Evolutionary conservation across 37 sponge, comb jelly and placozoan genomes (phyloP), one percentile per base, ranked within the genome.

Genomic region (Tethya wilhelma): DNA sequence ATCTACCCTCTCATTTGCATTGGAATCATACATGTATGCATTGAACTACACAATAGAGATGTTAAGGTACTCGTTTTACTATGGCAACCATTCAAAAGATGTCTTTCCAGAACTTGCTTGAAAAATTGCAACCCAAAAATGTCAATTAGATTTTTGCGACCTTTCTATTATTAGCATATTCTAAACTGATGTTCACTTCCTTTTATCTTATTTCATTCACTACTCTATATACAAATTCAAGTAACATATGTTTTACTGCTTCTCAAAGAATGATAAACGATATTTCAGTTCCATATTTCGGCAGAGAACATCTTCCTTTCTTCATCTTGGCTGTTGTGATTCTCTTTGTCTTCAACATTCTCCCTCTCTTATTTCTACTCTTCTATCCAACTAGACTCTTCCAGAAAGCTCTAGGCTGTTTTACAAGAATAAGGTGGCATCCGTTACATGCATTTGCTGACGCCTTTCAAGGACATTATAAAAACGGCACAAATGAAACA

Each of bases 1-100:
- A 9, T 83, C 2, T 89, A 78, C 31, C 90, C 90, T 20, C 67
- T 89, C 1, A 1, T 89, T 40, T 53, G 69, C 44, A 56, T 69
- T 22, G 34, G n/a, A 11, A 1, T 69, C 41, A 69, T 43, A 1
- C 69, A 80, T 20, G 26, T 69, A 39, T 56, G 17, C 23, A 40
- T 80, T 37, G 69, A 69, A 43, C 38, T 57, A 34, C 68, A 80
- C 38, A 59, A 53, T 42, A 68, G 58, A 25, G 70, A 59, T 1
- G 56, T 14, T 29, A 57, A 34, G 39, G 29, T 57, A 56, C 42
- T 80, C 14, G 43, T 69, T 49, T 40, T 56, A 5, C 28, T 69
- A 25, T 80, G 80, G 60, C 45, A 23, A 46, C 79, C 75, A 3
- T 75, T 75, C 56, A n/a, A n/a, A n/a, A n/a, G n/a, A n/a, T n/a